Conservation (phyloP, 1,140 invertebrate species). For the Thrips palmi region DNA sequence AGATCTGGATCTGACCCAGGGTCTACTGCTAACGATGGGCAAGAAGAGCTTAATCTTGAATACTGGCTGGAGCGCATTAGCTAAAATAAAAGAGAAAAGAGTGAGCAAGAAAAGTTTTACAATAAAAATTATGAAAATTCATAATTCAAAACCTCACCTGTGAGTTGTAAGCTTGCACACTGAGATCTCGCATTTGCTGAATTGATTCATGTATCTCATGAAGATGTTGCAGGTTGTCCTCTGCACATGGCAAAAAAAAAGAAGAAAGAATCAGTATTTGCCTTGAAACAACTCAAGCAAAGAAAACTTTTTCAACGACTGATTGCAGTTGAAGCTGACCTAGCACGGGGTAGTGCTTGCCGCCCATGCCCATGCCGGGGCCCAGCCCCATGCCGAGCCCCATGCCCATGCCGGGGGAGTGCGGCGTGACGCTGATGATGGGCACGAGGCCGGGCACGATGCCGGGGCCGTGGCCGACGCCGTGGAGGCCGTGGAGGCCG, state of each 20-base stretch:
- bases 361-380: no score
- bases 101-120: neutral
- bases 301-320: constrained; percentile 8
- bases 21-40: constrained; percentile 41
- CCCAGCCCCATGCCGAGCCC: no score
- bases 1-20: constrained; percentile 29
- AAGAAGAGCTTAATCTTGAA: constrained; percentile 47
- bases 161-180: constrained; percentile 19
- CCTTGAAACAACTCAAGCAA: constrained; percentile 1
- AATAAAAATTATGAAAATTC: constrained; percentile 6
- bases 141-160: constrained; percentile 11
- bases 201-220: constrained; percentile 53
- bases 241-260: constrained; percentile 27
- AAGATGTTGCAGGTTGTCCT: constrained; percentile 56
- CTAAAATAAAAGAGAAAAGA: constrained; percentile 3
- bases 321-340: constrained; percentile 22
- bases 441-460: constrained; percentile 32
- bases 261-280: constrained; percentile 8
- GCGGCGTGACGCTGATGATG: constrained; percentile 69
- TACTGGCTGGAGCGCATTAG: constrained; percentile 13
- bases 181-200: constrained; percentile 51
- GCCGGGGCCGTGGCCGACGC: no score
- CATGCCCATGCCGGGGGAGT: no score
- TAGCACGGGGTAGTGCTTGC: constrained; percentile 39
- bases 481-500: no score